A percentile compares a stretch with the other conserved stretches of the same genome.
phyloP scores from a whole-genome alignment of 2,113 vertebrate genomes.

The Sturnus vulgaris region DNA sequence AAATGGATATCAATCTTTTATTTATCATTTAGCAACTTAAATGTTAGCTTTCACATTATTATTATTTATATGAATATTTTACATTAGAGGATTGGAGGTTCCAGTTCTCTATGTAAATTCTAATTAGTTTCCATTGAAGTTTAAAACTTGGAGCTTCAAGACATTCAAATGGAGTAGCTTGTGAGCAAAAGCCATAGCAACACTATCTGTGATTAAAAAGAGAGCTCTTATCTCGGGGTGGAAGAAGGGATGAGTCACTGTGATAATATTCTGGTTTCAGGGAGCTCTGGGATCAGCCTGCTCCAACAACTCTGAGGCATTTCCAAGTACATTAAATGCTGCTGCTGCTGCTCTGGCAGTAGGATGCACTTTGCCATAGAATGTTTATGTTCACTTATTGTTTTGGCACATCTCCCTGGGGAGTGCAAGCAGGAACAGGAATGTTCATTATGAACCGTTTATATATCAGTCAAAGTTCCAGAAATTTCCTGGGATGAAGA shows the following conservation, averaged over 20 bases:
- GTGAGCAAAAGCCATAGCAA: background rate
- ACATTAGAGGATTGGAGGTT: background rate
- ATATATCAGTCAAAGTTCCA: background rate
- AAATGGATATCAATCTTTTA: background rate
- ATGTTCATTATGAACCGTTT: slow-evolving; percentile 3
- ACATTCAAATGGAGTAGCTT: background rate
- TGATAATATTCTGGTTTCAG: slow-evolving; percentile 5
- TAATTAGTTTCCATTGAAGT: background rate
- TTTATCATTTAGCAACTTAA: background rate
- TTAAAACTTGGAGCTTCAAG: background rate
- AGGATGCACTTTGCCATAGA: background rate
- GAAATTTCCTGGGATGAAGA: slow-evolving; percentile 9
- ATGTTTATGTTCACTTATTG: slow-evolving; percentile 35
- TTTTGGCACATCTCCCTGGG: slow-evolving; percentile 1
- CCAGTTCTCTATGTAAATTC: background rate
- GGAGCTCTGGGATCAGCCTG: background rate
- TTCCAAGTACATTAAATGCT: background rate
- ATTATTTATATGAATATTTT: background rate
- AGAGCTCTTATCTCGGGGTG: background rate
- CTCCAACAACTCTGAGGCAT: slow-evolving; percentile 9
- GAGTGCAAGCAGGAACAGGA: slow-evolving; percentile 30
- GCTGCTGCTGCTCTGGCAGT: slow-evolving; percentile 9
- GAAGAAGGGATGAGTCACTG: slow-evolving; percentile 15
- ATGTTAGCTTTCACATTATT: background rate
- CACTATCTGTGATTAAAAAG: background rate